These are phyloP conservation scores for Cisticola juncidis DNA, from an alignment of 2,113 vertebrate species.

Conservation along the genomic window DNA sequence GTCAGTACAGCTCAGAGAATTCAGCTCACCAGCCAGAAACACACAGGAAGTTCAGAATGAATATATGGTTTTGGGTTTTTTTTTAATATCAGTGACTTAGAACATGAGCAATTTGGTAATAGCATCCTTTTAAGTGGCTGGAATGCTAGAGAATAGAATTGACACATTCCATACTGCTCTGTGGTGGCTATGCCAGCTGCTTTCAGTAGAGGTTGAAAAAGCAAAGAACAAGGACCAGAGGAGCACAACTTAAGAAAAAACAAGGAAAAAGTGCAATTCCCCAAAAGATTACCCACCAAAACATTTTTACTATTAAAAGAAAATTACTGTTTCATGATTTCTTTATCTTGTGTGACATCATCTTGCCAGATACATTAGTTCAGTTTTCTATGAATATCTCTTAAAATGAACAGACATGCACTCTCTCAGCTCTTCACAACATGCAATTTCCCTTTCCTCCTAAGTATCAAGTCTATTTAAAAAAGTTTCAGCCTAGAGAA, in stretches of 20 bases:
- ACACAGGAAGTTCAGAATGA: background rate
- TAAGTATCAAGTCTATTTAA: background rate
- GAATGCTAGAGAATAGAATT: background rate
- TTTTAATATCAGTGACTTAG: background rate
- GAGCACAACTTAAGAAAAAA: background rate
- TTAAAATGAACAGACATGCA: background rate
- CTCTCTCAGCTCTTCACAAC: background rate
- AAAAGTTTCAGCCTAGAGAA: slow-evolving; percentile 10
- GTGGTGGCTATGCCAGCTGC: background rate
- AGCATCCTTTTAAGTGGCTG: background rate
- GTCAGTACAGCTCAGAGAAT: background rate
- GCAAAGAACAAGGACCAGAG: background rate
- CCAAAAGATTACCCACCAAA: background rate
- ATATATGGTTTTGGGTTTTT: too few species aligned
- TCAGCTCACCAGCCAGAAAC: background rate
- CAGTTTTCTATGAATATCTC: background rate
- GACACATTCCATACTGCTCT: background rate
- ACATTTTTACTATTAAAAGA: background rate
- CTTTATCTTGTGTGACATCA: background rate
- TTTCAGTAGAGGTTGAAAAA: background rate
- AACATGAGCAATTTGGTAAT: background rate
- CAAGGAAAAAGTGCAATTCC: background rate
- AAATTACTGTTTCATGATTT: background rate
- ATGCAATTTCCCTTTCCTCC: background rate
- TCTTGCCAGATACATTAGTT: background rate